Conservation (phyloP, 1,140 invertebrate genomes). For the Euura saliciscinereae region DNA sequence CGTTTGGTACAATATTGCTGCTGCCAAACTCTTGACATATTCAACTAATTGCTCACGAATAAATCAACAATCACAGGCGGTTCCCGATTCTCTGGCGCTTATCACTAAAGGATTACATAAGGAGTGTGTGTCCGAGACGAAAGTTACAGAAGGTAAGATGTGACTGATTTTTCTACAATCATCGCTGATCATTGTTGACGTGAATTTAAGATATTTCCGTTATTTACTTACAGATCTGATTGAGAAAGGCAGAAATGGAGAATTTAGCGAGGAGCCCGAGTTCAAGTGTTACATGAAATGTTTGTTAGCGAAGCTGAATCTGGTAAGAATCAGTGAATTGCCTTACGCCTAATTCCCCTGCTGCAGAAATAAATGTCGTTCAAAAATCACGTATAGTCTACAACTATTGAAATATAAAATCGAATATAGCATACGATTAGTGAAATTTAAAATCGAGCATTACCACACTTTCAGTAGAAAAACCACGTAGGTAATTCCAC, state of each 20-base stretch:
- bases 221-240: neutral
- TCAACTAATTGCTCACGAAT: neutral
- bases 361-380: too few species aligned
- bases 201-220: neutral
- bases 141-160: neutral
- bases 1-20: neutral
- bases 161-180: neutral
- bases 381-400: too few species aligned
- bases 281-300: neutral
- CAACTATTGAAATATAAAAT: too few species aligned
- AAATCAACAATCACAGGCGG: neutral
- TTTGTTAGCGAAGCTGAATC: neutral
- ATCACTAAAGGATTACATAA: neutral
- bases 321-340: neutral
- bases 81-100: neutral
- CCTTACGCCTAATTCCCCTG: too few species aligned
- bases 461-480: too few species aligned
- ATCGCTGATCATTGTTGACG: neutral
- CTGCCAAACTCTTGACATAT: neutral
- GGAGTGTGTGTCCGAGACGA: neutral
- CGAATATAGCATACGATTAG: too few species aligned
- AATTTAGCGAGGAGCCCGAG: neutral
- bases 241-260: neutral
- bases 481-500: too few species aligned
- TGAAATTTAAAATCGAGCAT: too few species aligned